These are phyloP conservation scores for Monomorium pharaonis DNA, from an alignment of 1,140 invertebrate species.

Conservation along the genomic window DNA sequence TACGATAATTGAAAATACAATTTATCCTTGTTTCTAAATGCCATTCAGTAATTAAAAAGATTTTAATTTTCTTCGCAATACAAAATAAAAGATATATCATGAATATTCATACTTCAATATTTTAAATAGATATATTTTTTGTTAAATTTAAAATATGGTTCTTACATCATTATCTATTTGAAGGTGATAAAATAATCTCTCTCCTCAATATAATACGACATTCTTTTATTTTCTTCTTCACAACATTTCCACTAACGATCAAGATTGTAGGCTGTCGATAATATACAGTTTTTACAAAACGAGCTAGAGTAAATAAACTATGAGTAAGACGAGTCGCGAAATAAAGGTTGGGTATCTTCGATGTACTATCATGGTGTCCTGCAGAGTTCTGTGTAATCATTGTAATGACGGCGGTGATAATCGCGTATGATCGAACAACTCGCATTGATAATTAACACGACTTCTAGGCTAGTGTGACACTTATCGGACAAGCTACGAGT, in stretches of 20 bases:
- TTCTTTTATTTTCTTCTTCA: neutral
- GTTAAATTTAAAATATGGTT: neutral
- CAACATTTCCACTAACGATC: conserved; percentile 23
- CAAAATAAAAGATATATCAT: neutral
- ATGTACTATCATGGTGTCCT: conserved; percentile 50
- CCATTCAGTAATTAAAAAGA: neutral
- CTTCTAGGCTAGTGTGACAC: conserved; percentile 66
- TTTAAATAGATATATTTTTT: neutral
- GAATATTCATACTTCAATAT: neutral
- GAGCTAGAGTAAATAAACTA: neutral
- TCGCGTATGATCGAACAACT: conserved; percentile 56
- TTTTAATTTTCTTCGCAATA: neutral
- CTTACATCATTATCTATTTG: neutral
- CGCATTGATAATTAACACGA: conserved; percentile 65
- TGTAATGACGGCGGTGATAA: conserved; percentile 53
- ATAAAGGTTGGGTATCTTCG: conserved; percentile 32
- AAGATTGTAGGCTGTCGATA: conserved; percentile 1
- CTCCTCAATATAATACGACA: neutral
- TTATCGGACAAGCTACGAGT: conserved; percentile 67
- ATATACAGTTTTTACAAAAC: conserved; percentile 35
- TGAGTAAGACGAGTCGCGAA: neutral
- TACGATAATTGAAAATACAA: neutral
- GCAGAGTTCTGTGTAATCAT: conserved; percentile 56
- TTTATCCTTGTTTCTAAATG: too few species aligned
- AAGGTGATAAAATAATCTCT: neutral